Base-by-base conservation (phyloP, 2,113 vertebrate genomes). In the Malurus melanocephalus region DNA sequence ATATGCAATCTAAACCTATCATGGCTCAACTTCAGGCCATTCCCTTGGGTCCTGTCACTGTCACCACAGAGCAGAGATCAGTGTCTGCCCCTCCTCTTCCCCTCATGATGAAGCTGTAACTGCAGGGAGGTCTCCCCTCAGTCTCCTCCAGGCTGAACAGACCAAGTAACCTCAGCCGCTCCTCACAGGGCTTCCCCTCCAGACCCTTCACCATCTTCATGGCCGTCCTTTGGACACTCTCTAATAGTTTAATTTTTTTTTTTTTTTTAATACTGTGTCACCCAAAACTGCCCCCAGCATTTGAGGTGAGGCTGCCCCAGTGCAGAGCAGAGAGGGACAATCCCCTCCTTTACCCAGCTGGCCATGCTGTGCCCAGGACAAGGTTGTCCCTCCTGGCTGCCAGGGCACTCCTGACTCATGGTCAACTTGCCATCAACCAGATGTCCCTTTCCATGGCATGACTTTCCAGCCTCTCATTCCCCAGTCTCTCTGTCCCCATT, bases 361-460 rank as follows among this genome's bases (percentile, higher is more conserved):
- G 2, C 0, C 0, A 11, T 57, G 33, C 51, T 49, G 30, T 30
- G 5, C 61, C 11, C 16, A 24, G 51, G 43, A 42, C 69, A 74
- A 0, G 0, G 1, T 0, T 83, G 60, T 5, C 30, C 10, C 60
- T 35, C 35, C 30, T 75, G 52, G 60, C 33, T 49, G 35, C 52
- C 69, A 65, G 24, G 59, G 16, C 42, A 57, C 30, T 33, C 33
- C 35, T 49, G 43, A 1, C 1, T 65, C 19, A 7, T 8, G 0
- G 33, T 33, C 3, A 42, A 20, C 24, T 21, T 65, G 2, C 24
- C 4, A 2, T 26, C 7, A 3, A 24, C 26, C 43, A 74, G 24
- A 48, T 3, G 13, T 73, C 3, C 6, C 30, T 84, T 65, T 49
- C n/a, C 1, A 1, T 0, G 1, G 0, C 0, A 0, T 20, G 43